Conservation (phyloP, 1,140 invertebrate species). For the Hormaphis cornu region DNA sequence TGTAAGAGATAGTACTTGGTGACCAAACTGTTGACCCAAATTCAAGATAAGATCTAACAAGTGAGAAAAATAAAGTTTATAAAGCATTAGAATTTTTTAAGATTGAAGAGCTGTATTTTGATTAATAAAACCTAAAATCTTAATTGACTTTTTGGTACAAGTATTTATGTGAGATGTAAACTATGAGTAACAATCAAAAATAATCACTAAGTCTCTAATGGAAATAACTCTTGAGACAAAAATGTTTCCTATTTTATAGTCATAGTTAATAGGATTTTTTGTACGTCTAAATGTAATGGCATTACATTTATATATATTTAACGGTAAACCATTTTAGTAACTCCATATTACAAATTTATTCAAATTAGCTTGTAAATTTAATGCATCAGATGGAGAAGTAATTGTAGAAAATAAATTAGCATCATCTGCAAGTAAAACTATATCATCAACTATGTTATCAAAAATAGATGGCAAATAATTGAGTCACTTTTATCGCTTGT, state of each 20-base stretch:
- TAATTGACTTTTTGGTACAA: not conserved
- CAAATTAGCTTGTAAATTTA: not conserved
- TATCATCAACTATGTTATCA: not conserved
- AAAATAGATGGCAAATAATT: not conserved
- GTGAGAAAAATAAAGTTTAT: not conserved
- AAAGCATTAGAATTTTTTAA: not conserved
- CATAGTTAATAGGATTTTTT: not conserved
- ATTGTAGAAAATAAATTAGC: not conserved
- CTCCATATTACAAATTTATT: not conserved
- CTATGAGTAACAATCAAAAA: not conserved
- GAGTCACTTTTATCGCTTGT: too few species aligned
- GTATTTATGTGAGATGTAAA: too few species aligned
- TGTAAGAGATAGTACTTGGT: not conserved
- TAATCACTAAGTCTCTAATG: not conserved
- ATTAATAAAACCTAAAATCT: not conserved
- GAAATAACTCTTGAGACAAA: not conserved
- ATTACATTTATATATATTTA: constrained; percentile 3
- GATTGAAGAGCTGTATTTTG: too few species aligned
- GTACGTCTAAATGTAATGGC: not conserved
- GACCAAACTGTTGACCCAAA: too few species aligned
- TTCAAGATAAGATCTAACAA: not conserved
- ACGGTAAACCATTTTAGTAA: not conserved
- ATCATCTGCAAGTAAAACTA: not conserved
- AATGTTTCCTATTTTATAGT: not conserved
- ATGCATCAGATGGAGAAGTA: not conserved